phyloP scores from a whole-genome alignment of 2,888 invertebrate species.

The Altica lythri region DNA sequence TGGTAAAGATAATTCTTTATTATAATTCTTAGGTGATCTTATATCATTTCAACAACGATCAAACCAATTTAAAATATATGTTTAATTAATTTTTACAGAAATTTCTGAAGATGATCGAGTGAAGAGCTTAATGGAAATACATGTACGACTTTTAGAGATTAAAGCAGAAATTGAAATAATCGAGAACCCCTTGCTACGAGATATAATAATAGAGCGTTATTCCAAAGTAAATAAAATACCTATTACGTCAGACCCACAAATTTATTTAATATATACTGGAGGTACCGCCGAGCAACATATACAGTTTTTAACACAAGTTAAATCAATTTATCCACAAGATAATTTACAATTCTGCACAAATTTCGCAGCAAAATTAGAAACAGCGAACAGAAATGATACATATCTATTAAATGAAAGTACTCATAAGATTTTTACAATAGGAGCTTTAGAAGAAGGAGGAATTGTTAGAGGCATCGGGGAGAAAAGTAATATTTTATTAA shows the following conservation, averaged over 20 bases:
- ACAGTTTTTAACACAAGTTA: slow-evolving; percentile 55
- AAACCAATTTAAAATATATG: slow-evolving; percentile 33
- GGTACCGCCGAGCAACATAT: slow-evolving; percentile 58
- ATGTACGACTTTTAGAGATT: slow-evolving; percentile 63
- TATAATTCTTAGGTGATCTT: too few relatives aligned
- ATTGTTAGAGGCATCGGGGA: slow-evolving; percentile 46
- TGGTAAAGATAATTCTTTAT: neutral
- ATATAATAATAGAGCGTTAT: slow-evolving; percentile 53
- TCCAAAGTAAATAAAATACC: slow-evolving; percentile 32
- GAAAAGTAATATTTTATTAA: slow-evolving; percentile 46
- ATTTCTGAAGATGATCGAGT: slow-evolving; percentile 46
- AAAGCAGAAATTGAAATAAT: slow-evolving; percentile 64
- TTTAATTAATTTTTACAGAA: slow-evolving; percentile 45
- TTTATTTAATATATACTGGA: slow-evolving; percentile 59
- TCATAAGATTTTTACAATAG: slow-evolving; percentile 59
- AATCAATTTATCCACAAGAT: slow-evolving; percentile 52
- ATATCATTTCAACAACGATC: too few relatives aligned
- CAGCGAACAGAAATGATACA: slow-evolving; percentile 57
- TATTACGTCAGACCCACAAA: slow-evolving; percentile 39
- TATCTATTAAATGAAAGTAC: slow-evolving; percentile 60
- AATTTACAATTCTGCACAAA: slow-evolving; percentile 56
- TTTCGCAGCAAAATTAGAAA: slow-evolving; percentile 55
- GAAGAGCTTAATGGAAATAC: slow-evolving; percentile 61
- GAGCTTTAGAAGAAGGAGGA: slow-evolving; percentile 61
- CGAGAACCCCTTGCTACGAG: slow-evolving; percentile 64